Evolutionary conservation across 2,797 vertebrate genomes (phyloP), one percentile per base, ranked within the genome.

Genomic region (Vultur gryphus): DNA sequence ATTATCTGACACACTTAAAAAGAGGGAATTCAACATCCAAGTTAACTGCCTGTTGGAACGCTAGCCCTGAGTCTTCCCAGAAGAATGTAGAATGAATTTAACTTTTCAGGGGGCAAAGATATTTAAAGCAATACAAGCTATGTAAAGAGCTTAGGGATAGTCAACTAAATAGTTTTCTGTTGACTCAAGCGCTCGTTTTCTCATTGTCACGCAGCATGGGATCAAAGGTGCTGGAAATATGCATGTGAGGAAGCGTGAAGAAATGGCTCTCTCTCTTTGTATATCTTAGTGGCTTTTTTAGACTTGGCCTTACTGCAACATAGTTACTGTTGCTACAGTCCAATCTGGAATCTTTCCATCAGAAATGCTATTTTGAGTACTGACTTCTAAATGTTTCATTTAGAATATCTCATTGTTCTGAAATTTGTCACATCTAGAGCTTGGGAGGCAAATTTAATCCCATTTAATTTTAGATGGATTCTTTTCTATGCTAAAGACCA

Each of bases 61-160:
- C 58, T 66, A 79, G 72, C 87, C 70, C 83, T 11, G 28, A 76
- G 66, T 79, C 83, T 94, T 64, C 80, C 85, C 73, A 46, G 69
- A 93, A 79, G 84, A 89, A 96, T 87, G 84, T 61, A 54, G 29
- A 52, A 92, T 83, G 46, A 90, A 94, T 92, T 94, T 92, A 92
- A 87, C 78, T 94, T 95, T 95, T 95, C 89, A 87, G 33, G 65
- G 79, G 35, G 33, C 71, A 94, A 92, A 81, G 97, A 89, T 97
- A 97, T 97, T 95, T 96, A 92, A 89, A 95, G 93, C 59, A 87
- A 49, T 90, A 80, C 33, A 65, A 96, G 76, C 87, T 95, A 93
- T 95, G 91, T 87, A 52, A 93, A 87, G 90, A 90, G 83, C 77
- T 89, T 71, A 29, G 75, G 81, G 88, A 48, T 61, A 75, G 84